Percentiles rank a stretch among this genome's conserved stretches.
phyloP scores from a whole-genome alignment of 2,113 vertebrate genomes.

The Oncorhynchus clarkii region DNA sequence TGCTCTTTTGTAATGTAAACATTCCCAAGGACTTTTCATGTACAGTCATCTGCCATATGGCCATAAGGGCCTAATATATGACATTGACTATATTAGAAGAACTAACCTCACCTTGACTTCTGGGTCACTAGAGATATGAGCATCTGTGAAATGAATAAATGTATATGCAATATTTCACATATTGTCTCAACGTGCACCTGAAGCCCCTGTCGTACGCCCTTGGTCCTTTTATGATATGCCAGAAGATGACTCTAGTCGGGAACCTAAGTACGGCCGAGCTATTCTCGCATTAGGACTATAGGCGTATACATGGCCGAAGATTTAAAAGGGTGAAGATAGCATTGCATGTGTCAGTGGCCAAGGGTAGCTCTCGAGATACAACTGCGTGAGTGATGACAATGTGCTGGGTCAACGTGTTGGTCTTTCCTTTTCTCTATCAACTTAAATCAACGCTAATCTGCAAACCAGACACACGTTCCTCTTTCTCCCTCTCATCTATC shows the following conservation, averaged over 20 bases:
- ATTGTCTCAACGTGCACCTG: constrained; percentile 20
- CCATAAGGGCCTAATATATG: constrained; percentile 34
- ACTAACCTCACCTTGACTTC: constrained; percentile 38
- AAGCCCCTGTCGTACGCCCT: constrained; percentile 15
- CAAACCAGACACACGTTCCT: constrained; percentile 3
- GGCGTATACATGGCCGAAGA: not conserved
- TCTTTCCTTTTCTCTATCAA: constrained; percentile 16
- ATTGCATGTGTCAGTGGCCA: constrained; percentile 42
- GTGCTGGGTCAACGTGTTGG: constrained; percentile 39
- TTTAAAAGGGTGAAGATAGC: constrained; percentile 44
- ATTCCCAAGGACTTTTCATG: no score
- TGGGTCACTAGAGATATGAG: constrained; percentile 34
- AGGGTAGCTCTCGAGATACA: constrained; percentile 38
- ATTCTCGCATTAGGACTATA: constrained; percentile 10
- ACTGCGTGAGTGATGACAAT: constrained; percentile 58
- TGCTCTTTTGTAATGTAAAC: no score
- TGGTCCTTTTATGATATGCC: constrained; percentile 24
- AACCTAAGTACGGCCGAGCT: no score
- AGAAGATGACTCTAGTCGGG: not conserved
- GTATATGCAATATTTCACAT: constrained; percentile 14
- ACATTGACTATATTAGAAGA: constrained; percentile 8
- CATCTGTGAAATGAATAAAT: constrained; percentile 49
- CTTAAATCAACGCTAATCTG: constrained; percentile 41
- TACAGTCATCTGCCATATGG: no score
- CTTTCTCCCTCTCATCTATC: constrained; percentile 28